Evolutionary conservation across 2,113 vertebrate species (phyloP).

Genomic region (Fregetta grallaria): DNA sequence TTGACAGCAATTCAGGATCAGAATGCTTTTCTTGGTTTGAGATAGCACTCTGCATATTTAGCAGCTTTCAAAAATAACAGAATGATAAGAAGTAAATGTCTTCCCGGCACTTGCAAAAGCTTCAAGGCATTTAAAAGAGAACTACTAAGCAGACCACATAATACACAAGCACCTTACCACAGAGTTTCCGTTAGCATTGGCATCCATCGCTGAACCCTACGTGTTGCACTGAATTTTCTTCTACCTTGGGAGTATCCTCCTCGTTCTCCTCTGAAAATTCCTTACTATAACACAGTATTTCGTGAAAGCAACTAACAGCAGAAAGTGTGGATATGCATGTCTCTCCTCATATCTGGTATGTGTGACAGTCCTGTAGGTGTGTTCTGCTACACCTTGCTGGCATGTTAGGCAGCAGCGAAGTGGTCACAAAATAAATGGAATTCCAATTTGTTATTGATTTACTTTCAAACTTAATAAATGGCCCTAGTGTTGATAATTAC

Average conservation of each 20-base stretch:
- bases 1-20: background rate
- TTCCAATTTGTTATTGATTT: constrained; percentile 42
- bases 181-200: background rate
- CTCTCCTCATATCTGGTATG: background rate
- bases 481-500: constrained; percentile 11
- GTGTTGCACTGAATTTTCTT: background rate
- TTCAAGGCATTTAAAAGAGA: background rate
- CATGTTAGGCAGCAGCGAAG: background rate
- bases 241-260: background rate
- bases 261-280: background rate
- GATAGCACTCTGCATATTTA: background rate
- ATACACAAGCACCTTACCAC: background rate
- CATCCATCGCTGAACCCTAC: background rate
- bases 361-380: background rate
- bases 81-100: background rate
- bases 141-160: background rate
- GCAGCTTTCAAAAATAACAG: background rate
- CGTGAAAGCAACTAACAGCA: background rate
- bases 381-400: background rate
- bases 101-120: background rate
- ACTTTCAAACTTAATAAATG: constrained; percentile 42
- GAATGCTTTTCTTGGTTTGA: background rate
- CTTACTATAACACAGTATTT: background rate
- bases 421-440: constrained; percentile 14
- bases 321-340: fast-evolving